phyloP scores from a whole-genome alignment of 2,888 invertebrate genomes.

The Xylota sylvarum region DNA sequence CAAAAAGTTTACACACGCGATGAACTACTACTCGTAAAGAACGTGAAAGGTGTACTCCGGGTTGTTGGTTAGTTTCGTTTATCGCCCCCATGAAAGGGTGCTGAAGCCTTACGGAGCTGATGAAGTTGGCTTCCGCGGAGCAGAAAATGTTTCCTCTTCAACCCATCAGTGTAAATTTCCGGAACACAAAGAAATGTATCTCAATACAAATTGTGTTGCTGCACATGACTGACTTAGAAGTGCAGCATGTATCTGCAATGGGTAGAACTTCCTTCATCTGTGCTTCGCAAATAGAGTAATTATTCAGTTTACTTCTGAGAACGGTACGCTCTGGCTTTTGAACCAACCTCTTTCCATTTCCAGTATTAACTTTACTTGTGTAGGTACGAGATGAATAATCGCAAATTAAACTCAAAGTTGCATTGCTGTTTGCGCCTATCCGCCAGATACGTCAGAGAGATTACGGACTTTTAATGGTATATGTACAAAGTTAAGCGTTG shows the following conservation, averaged over 20 bases:
- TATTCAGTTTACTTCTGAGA: constrained; percentile 26
- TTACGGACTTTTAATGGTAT: constrained; percentile 38
- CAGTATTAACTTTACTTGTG: neutral
- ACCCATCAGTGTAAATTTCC: constrained; percentile 46
- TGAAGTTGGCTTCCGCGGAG: constrained; percentile 45
- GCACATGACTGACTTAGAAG: constrained; percentile 25
- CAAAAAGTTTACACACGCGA: constrained; percentile 48
- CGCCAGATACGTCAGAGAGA: constrained; percentile 33
- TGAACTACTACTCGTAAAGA: constrained; percentile 4
- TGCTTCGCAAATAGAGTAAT: constrained; percentile 31
- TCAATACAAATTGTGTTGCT: constrained; percentile 38
- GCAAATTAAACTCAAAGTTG: constrained; percentile 45
- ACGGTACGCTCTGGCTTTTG: constrained; percentile 13
- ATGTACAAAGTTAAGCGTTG: constrained; percentile 37
- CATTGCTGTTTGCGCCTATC: constrained; percentile 4
- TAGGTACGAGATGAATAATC: constrained; percentile 29
- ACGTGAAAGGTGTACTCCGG: constrained; percentile 1
- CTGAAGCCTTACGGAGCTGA: constrained; percentile 37
- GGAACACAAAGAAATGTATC: constrained; percentile 15
- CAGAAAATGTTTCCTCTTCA: constrained; percentile 46
- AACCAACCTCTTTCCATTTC: constrained; percentile 7
- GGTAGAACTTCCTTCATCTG: constrained; percentile 12
- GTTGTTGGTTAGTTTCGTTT: constrained; percentile 2
- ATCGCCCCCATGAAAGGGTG: constrained; percentile 28
- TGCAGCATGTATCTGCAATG: constrained; percentile 8